Percentiles rank a stretch among this genome's conserved stretches.
These are phyloP conservation scores for Cavia porcellus DNA, from an alignment of 2,113 vertebrate genomes.

Conservation along the genomic window DNA sequence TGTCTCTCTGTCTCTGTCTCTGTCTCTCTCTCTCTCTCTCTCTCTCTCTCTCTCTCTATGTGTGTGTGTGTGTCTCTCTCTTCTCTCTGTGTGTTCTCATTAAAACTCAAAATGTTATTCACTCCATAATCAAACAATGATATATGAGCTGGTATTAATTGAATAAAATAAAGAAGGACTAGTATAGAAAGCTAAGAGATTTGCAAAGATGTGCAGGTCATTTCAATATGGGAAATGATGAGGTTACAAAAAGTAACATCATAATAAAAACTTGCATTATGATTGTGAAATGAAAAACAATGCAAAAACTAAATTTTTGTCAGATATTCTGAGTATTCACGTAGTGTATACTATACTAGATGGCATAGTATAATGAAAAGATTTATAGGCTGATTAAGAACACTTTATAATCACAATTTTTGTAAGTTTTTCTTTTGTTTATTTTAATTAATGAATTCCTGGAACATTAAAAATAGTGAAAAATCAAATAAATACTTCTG, in stretches of 20 bases:
- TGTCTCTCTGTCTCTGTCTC: too few species aligned
- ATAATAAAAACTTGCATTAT: neutral
- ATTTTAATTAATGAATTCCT: neutral
- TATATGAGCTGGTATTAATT: neutral
- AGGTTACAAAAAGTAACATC: neutral
- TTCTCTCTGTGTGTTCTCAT: neutral
- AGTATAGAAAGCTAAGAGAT: neutral
- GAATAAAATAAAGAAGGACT: neutral
- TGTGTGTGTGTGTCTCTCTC: too few species aligned
- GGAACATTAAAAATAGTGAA: neutral
- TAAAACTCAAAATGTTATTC: neutral
- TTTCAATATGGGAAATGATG: neutral
- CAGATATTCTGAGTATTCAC: neutral
- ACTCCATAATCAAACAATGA: neutral
- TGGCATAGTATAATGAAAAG: neutral
- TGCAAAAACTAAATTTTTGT: neutral
- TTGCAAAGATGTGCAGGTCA: neutral
- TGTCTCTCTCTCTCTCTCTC: too few species aligned
- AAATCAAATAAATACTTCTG: neutral
- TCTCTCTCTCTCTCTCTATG: too few species aligned
- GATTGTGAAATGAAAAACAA: neutral
- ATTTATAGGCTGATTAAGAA: neutral
- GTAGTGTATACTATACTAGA: neutral
- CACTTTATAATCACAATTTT: neutral
- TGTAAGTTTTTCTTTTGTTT: neutral